These are phyloP conservation scores for Psilanteris sp. DNA, from an alignment of 1,140 invertebrate genomes.

Conservation along the genomic window DNA sequence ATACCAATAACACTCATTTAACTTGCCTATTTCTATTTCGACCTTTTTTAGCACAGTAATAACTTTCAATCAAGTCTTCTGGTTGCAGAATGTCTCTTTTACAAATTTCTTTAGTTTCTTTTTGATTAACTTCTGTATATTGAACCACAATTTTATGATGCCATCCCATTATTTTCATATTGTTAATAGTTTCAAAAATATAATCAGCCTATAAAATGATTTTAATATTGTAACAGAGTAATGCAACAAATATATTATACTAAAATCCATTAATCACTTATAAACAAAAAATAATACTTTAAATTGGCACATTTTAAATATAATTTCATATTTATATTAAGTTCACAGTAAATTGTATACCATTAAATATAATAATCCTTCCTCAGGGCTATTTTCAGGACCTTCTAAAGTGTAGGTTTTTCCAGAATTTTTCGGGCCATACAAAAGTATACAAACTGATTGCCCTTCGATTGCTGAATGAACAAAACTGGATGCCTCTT, in stretches of 20 bases:
- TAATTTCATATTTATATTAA: no score
- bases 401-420: constrained; percentile 20
- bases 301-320: no score
- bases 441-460: constrained; percentile 2
- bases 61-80: background rate
- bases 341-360: no score
- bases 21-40: no score
- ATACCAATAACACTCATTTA: no score
- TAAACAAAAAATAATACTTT: no score
- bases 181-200: constrained; percentile 2
- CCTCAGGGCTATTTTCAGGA: background rate
- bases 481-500: constrained; percentile 1
- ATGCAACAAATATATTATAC: no score
- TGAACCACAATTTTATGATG: background rate
- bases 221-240: no score
- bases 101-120: background rate
- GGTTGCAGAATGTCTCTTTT: background rate
- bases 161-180: constrained; percentile 4
- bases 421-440: constrained; percentile 6
- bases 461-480: constrained; percentile 14
- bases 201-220: constrained; percentile 8
- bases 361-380: constrained; percentile 6
- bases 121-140: background rate
- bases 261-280: no score
- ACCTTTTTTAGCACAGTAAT: background rate